Evolutionary conservation across 1,140 invertebrate species (phyloP).

Genomic region (Drosophila kohkoa): DNA sequence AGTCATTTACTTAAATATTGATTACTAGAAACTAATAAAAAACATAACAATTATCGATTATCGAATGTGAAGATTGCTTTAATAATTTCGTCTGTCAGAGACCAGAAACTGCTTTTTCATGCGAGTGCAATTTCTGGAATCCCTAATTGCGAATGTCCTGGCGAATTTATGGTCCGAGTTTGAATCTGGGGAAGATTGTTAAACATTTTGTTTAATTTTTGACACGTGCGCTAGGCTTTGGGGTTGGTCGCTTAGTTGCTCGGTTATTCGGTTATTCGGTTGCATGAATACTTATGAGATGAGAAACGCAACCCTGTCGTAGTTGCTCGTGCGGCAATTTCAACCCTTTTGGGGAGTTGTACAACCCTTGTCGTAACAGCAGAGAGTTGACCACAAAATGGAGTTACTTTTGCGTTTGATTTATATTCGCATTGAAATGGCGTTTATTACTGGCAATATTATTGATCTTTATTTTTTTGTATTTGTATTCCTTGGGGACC

Average conservation of each 20-base stretch:
- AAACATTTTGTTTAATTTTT: conserved; percentile 74
- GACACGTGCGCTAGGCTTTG: conserved; percentile 59
- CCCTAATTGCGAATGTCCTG: conserved; percentile 18
- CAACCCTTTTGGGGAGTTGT: conserved; percentile 30
- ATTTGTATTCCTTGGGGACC: conserved; percentile 49
- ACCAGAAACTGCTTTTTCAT: not conserved
- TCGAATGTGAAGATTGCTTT: too few species aligned
- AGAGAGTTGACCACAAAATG: conserved; percentile 55
- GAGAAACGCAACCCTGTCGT: conserved; percentile 37
- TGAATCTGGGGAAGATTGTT: conserved; percentile 48
- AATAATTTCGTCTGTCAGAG: too few species aligned
- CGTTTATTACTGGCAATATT: conserved; percentile 8
- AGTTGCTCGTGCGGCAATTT: conserved; percentile 25
- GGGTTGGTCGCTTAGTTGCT: conserved; percentile 26
- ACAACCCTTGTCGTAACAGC: conserved; percentile 57
- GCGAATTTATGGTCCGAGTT: not conserved
- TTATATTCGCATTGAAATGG: conserved; percentile 39
- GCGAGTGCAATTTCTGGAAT: not conserved
- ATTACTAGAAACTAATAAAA: too few species aligned
- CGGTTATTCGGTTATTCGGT: too few species aligned
- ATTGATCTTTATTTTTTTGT: not conserved
- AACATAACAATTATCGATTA: too few species aligned
- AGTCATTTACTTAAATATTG: too few species aligned
- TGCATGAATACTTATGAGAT: conserved; percentile 36
- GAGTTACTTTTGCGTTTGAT: conserved; percentile 28